Base-by-base conservation (phyloP, 2,113 vertebrate species). In the Strigops habroptila region DNA sequence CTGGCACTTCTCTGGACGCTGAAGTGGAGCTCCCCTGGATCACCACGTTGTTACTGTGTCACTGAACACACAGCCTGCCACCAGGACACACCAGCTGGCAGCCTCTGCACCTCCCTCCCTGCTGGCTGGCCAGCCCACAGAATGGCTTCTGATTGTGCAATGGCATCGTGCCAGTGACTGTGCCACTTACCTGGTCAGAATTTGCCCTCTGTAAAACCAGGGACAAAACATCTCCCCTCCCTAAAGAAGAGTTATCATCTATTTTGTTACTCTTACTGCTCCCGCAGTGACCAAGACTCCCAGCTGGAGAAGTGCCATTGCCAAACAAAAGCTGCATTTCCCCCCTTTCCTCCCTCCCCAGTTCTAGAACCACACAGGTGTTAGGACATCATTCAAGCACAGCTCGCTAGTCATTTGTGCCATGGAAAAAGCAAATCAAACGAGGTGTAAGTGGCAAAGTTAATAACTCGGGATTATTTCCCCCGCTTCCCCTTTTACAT, bases 111-210 rank as follows among this genome's bases (percentile, higher is more conserved):
- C 18, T 0, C 4, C 27, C 48, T 43, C 33, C 63, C 52, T 4
- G 3, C 5, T 16, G 53, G 59, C 57, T 16, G 22, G 60, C 52
- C n/a, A 79, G n/a, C 30, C 51, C 31, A 44, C 25, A 33, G n/a
- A n/a, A 80, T 43, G 33, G 41, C 57, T 16, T 52, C 10, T 27
- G 27, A 3, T 35, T 71, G 28, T 30, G 19, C 44, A 71, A 31
- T 1, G 9, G 73, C 8, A 27, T 67, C 30, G 22, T 55, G 73
- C 75, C 80, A 86, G 64, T 0, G 0, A 9, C 1, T 6, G 12
- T 75, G 57, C 44, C 83, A 82, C 92, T 92, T 89, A 96, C 93
- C 88, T 95, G 82, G 17, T 16, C 7, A 18, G 9, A n/a, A 86
- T 30, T 5, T 52, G 80, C 43, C 27, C 43, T 18, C 74, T 39